phyloP scores from a whole-genome alignment of 2,888 invertebrate genomes.

The Hymenopus coronatus region DNA sequence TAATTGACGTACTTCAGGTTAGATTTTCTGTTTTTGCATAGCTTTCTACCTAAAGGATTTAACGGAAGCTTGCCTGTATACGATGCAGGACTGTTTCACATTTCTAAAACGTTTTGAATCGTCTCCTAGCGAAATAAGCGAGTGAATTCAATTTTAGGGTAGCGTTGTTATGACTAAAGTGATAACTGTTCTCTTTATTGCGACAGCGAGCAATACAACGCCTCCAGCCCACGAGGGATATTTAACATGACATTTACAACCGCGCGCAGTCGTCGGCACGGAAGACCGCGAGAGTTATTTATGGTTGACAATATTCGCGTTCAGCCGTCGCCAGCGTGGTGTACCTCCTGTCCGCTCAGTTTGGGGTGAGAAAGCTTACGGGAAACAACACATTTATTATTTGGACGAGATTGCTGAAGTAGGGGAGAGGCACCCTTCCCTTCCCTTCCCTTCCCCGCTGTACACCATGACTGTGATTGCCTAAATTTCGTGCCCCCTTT shows the following conservation, averaged over 20 bases:
- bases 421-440: neutral
- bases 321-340: neutral
- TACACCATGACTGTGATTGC: neutral
- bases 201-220: neutral
- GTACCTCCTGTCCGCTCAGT: neutral
- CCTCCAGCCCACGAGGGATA: neutral
- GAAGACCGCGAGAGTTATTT: slow-evolving; percentile 30
- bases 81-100: no score
- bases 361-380: neutral
- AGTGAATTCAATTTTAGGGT: neutral
- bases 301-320: slow-evolving; percentile 29
- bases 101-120: no score
- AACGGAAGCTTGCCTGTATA: no score
- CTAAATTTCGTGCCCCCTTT: neutral
- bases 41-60: no score
- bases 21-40: no score
- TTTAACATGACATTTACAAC: slow-evolving; percentile 22
- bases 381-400: neutral
- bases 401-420: neutral
- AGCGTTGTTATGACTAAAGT: neutral
- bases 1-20: no score
- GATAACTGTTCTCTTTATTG: neutral
- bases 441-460: neutral
- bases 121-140: no score
- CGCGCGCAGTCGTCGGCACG: neutral